Evolutionary conservation across 1,140 invertebrate genomes (phyloP).

Genomic region (Drosophila ficusphila): DNA sequence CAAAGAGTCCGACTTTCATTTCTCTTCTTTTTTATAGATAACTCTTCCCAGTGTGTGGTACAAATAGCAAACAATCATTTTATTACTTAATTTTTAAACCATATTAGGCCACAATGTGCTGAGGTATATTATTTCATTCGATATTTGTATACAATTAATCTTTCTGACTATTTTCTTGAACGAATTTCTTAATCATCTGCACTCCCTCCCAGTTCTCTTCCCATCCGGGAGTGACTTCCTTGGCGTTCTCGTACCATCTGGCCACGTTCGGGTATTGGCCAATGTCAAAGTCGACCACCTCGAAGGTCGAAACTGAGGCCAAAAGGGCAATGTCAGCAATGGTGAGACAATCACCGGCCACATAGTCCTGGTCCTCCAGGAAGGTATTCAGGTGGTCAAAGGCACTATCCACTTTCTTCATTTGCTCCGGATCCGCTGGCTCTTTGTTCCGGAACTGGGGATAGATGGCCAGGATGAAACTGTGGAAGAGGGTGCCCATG

Average conservation of each 20-base stretch:
- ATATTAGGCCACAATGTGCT: neutral
- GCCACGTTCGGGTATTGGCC: conserved; percentile 88
- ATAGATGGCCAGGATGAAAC: conserved; percentile 87
- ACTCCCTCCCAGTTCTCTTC: conserved; percentile 60
- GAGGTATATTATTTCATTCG: neutral
- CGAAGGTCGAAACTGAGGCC: conserved; percentile 87
- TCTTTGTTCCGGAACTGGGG: conserved; percentile 87
- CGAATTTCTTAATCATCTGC: conserved; percentile 36
- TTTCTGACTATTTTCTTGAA: conserved; percentile 17
- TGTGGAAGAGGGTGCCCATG: conserved; percentile 87
- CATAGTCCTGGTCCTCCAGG: conserved; percentile 87
- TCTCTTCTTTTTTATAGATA: no score
- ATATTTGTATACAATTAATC: neutral
- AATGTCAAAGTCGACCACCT: conserved; percentile 88
- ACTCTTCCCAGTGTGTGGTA: no score
- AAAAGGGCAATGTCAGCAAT: conserved; percentile 89
- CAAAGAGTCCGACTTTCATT: no score
- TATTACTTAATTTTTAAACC: neutral
- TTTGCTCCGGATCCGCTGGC: conserved; percentile 87
- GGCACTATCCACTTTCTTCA: conserved; percentile 87
- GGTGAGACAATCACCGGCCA: conserved; percentile 88
- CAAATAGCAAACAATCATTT: neutral
- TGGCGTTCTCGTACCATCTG: conserved; percentile 89
- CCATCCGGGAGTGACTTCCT: conserved; percentile 87
- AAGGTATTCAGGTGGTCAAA: conserved; percentile 88